Percentiles rank a stretch among this genome's conserved stretches.
Evolutionary conservation across 2,888 invertebrate species (phyloP).

Genomic region (Tetranychus piercei): DNA sequence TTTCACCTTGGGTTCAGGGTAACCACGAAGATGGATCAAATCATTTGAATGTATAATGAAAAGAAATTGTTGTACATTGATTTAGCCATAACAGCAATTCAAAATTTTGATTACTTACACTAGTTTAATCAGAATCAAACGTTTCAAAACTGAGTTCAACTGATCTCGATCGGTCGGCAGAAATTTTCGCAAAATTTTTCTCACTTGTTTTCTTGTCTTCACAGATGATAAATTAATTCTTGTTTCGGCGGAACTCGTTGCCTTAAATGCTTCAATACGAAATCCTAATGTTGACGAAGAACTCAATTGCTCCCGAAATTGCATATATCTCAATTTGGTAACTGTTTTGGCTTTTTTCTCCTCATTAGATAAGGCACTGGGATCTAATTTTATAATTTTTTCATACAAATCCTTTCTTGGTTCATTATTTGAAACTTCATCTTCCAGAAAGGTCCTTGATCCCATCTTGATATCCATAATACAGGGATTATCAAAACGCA

Average conservation of each 20-base stretch:
- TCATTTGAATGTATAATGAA: no score
- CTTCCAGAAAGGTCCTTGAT: slow-evolving; percentile 74
- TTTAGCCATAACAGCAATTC: no score
- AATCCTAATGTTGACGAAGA: slow-evolving; percentile 83
- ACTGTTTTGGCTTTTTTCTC: slow-evolving; percentile 65
- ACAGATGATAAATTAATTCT: neutral
- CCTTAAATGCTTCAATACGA: slow-evolving; percentile 73
- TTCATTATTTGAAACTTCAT: slow-evolving; percentile 64
- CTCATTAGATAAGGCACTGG: slow-evolving; percentile 59
- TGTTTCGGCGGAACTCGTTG: no score
- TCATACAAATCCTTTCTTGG: slow-evolving; percentile 72
- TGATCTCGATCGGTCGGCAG: no score
- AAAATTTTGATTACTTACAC: no score
- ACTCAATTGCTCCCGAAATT: slow-evolving; percentile 71
- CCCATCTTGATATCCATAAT: no score
- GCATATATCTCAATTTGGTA: slow-evolving; percentile 70
- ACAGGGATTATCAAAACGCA: slow-evolving; percentile 61
- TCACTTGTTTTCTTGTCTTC: slow-evolving; percentile 1
- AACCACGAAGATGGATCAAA: slow-evolving; percentile 90
- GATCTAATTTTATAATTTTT: slow-evolving; percentile 88
- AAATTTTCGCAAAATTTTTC: slow-evolving; percentile 48
- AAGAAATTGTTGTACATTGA: no score
- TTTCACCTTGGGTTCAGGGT: slow-evolving; percentile 67
- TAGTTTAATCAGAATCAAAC: no score
- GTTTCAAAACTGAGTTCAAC: no score